A percentile compares a stretch with the other conserved stretches of the same genome.
Evolutionary conservation across 2,888 invertebrate species (phyloP).

Genomic region (Rhagonycha fulva): DNA sequence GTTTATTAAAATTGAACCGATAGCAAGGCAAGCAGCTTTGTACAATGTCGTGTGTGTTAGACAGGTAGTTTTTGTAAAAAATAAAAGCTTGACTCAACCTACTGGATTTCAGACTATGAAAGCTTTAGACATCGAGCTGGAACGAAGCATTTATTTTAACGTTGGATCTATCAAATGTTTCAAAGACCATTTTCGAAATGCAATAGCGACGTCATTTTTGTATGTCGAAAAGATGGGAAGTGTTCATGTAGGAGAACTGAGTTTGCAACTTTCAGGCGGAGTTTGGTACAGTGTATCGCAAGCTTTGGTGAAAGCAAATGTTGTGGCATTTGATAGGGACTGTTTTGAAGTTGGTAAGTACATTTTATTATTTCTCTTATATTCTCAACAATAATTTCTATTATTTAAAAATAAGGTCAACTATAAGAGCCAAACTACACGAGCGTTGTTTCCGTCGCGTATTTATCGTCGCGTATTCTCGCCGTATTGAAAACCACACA

Average conservation of each 20-base stretch:
- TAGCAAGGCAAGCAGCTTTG: slow-evolving; percentile 40
- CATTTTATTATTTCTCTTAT: no score
- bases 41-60: slow-evolving; percentile 38
- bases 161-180: slow-evolving; percentile 9
- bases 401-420: no score
- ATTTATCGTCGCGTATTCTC: no score
- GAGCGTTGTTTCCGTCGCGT: no score
- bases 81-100: background rate
- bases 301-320: slow-evolving; percentile 27
- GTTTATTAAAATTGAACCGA: slow-evolving; percentile 29
- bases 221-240: slow-evolving; percentile 30
- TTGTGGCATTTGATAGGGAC: slow-evolving; percentile 24
- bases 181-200: slow-evolving; percentile 10
- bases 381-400: no score
- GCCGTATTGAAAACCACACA: no score
- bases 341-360: slow-evolving; percentile 22
- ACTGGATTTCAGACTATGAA: background rate
- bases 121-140: background rate
- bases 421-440: no score
- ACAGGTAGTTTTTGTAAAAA: slow-evolving; percentile 32
- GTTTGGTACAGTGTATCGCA: slow-evolving; percentile 26
- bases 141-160: slow-evolving; percentile 4
- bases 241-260: slow-evolving; percentile 35
- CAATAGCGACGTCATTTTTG: slow-evolving; percentile 14
- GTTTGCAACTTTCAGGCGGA: background rate